phyloP scores from a whole-genome alignment of 2,113 vertebrate species.

The western clawed frog (Xenopus tropicalis) region UCB_Xtro_10.0 CM004450.2:45609001-45609500 shows the following conservation, averaged over 20 bases:
- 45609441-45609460: slow-evolving; percentile 73
- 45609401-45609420: slow-evolving; percentile 86
- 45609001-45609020: background rate
- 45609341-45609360: slow-evolving; percentile 86
- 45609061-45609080: slow-evolving; percentile 9
- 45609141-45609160: slow-evolving; percentile 29
- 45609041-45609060: too few relatives aligned
- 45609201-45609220: slow-evolving; percentile 8
- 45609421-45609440: slow-evolving; percentile 74
- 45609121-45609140: slow-evolving; percentile 16
- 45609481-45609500: slow-evolving; percentile 58
- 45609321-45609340: slow-evolving; percentile 91
- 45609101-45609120: background rate
- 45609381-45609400: slow-evolving; percentile 99
- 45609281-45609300: slow-evolving; percentile 48
- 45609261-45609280: slow-evolving; percentile 58
- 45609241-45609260: slow-evolving; percentile 52
- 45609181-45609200: slow-evolving; percentile 17
- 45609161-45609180: slow-evolving; percentile 52
- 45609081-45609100: background rate
- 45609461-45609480: slow-evolving; percentile 71
- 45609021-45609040: background rate
- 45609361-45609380: slow-evolving; percentile 99
- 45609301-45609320: slow-evolving; percentile 77
- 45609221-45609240: slow-evolving; percentile 53